A percentile compares a stretch with the other conserved stretches of the same genome.
Evolutionary conservation across 2,888 invertebrate species (phyloP).

Genomic region (Polyommatus icarus): DNA sequence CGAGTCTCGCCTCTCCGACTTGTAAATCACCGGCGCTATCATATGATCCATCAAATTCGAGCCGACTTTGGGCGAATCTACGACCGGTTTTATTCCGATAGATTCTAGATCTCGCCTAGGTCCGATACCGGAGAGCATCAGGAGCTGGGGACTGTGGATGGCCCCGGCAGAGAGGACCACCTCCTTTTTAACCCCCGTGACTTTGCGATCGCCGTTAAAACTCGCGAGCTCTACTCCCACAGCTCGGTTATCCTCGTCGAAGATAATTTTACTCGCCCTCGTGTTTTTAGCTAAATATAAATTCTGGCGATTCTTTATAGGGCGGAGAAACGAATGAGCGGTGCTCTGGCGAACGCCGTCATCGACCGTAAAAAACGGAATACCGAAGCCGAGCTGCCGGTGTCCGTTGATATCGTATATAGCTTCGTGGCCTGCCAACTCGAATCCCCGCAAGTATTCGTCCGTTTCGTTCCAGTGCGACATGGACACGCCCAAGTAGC

Average conservation of each 20-base stretch:
- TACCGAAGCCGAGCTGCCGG: constrained; percentile 52
- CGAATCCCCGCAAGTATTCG: constrained; percentile 53
- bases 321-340: constrained; percentile 50
- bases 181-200: constrained; percentile 49
- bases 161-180: constrained; percentile 58
- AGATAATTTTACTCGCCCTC: constrained; percentile 50
- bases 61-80: constrained; percentile 54
- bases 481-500: constrained; percentile 50
- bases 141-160: constrained; percentile 55
- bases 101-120: constrained; percentile 52
- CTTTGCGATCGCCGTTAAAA: constrained; percentile 38
- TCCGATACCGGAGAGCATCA: constrained; percentile 63
- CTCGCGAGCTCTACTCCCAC: constrained; percentile 51
- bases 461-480: constrained; percentile 58
- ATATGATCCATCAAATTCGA: constrained; percentile 58
- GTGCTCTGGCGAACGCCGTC: constrained; percentile 51
- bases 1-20: constrained; percentile 45
- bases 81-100: constrained; percentile 46
- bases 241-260: constrained; percentile 48
- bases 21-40: constrained; percentile 45
- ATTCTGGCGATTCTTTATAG: constrained; percentile 51
- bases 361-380: constrained; percentile 48
- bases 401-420: constrained; percentile 51
- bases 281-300: constrained; percentile 54
- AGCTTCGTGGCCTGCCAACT: constrained; percentile 52